These are phyloP conservation scores for Dinoponera quadriceps DNA, from an alignment of 1,140 invertebrate species.

Conservation along the genomic window DNA sequence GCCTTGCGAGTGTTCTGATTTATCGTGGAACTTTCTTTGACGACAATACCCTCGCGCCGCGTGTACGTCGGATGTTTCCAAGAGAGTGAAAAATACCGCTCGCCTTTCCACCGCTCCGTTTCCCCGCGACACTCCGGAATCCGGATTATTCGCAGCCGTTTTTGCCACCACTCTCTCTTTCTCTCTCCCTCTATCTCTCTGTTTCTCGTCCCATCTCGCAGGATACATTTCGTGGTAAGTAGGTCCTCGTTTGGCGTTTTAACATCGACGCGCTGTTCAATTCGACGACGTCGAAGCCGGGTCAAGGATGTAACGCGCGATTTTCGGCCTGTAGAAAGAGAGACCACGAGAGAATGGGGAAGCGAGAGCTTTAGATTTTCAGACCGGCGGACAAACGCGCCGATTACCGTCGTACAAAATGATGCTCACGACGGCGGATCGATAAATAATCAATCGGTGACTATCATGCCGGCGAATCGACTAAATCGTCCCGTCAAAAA, in stretches of 20 bases:
- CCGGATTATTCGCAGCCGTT: background rate
- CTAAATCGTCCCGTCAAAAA: conserved; percentile 75
- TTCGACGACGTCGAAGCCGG: background rate
- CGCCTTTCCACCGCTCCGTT: background rate
- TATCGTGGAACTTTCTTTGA: conserved; percentile 45
- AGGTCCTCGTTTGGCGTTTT: background rate
- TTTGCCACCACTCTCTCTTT: background rate
- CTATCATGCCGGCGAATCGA: conserved; percentile 63
- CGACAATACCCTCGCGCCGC: conserved; percentile 6
- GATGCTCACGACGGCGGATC: conserved; percentile 58
- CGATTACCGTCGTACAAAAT: conserved; percentile 45
- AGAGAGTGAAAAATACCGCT: conserved; percentile 29
- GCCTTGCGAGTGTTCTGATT: conserved; percentile 29
- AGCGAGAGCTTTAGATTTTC: conserved; percentile 22
- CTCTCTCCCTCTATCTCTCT: background rate
- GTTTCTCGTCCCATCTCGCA: background rate
- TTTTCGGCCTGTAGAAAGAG: background rate
- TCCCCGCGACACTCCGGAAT: background rate
- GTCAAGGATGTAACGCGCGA: conserved; percentile 2
- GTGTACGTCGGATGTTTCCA: background rate
- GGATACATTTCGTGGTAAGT: too few relatives aligned
- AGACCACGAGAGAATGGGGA: too few relatives aligned
- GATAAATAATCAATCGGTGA: conserved; percentile 72
- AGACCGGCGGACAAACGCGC: conserved; percentile 7
- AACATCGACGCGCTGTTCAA: conserved; percentile 22